phyloP scores from a whole-genome alignment of 1,140 invertebrate genomes.

The Neuroterus valhalla region DNA sequence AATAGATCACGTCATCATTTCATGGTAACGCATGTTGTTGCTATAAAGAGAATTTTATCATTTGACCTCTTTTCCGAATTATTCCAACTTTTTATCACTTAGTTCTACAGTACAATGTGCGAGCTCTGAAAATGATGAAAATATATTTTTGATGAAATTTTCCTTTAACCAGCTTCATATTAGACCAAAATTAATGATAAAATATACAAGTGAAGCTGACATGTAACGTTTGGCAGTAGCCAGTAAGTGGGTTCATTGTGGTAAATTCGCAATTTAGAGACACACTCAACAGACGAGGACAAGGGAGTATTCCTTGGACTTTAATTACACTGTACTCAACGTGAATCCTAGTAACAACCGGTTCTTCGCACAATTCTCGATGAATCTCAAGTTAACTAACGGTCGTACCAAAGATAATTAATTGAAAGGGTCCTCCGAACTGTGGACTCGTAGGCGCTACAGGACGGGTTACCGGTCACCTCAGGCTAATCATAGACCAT shows the following conservation, averaged over 20 bases:
- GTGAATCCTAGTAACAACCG: slow-evolving; percentile 48
- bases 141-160: too few relatives aligned
- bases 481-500: slow-evolving; percentile 72
- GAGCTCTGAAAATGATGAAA: too few relatives aligned
- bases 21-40: background rate
- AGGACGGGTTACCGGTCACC: slow-evolving; percentile 62
- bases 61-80: slow-evolving; percentile 7
- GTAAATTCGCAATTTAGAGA: slow-evolving; percentile 14
- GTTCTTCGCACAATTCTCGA: slow-evolving; percentile 53
- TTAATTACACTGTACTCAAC: slow-evolving; percentile 44
- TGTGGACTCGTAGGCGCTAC: slow-evolving; percentile 49
- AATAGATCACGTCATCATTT: slow-evolving; percentile 40
- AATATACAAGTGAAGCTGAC: too few relatives aligned
- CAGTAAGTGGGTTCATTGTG: background rate
- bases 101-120: background rate
- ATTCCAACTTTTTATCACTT: background rate
- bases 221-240: too few relatives aligned
- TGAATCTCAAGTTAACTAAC: slow-evolving; percentile 73
- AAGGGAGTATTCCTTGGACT: slow-evolving; percentile 40
- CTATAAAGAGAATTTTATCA: slow-evolving; percentile 1
- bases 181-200: too few relatives aligned
- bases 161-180: too few relatives aligned
- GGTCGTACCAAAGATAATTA: slow-evolving; percentile 67
- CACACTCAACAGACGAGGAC: background rate
- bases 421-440: slow-evolving; percentile 70